Evolutionary conservation across 1,140 invertebrate genomes (phyloP), one percentile per base, ranked within the genome.

Genomic region (Phthorimaea operculella): DNA sequence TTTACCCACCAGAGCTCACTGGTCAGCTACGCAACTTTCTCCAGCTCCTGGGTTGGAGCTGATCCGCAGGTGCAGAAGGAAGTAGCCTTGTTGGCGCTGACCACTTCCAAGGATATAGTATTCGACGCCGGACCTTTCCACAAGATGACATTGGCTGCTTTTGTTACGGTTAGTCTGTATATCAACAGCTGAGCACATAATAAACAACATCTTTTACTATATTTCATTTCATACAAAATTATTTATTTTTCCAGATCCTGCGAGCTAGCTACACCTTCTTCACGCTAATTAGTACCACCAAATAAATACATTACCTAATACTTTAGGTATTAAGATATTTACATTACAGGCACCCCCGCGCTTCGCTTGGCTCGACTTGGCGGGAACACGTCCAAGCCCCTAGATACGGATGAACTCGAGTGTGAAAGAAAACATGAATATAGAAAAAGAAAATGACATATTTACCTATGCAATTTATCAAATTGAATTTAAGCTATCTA

Each of bases 181-280:
- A n/a, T n/a, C n/a, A n/a, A n/a, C n/a, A n/a, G n/a, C n/a, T n/a
- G n/a, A n/a, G n/a, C n/a, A n/a, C n/a, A n/a, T n/a, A 39, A 39
- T 39, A 12, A 4, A 3, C 10, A 39, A 12, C 3, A 39, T 12
- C 10, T 5, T n/a, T 15, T 47, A 47, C 16, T 16, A 15, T 47
- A 47, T 2, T 47, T 5, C 16, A 42, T n/a, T n/a, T 42, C 9
- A n/a, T 14, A 42, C 11, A 42, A n/a, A 42, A 42, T 4, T 39
- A 45, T n/a, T 54, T 57, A 47, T 59, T 50, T 50, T 74, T 70
- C 34, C 72, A 76, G 74, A 72, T 76, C 7, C 50, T 76, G n/a
- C 58, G 70, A 4, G 60, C 61, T 8, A 74, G 70, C 51, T 76
- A 74, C 58, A 76, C 72, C 48, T 76, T 76, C 52, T 74, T 66